Evolutionary conservation across 2,797 vertebrate genomes (phyloP).

Genomic region (Alectoris magna): DNA sequence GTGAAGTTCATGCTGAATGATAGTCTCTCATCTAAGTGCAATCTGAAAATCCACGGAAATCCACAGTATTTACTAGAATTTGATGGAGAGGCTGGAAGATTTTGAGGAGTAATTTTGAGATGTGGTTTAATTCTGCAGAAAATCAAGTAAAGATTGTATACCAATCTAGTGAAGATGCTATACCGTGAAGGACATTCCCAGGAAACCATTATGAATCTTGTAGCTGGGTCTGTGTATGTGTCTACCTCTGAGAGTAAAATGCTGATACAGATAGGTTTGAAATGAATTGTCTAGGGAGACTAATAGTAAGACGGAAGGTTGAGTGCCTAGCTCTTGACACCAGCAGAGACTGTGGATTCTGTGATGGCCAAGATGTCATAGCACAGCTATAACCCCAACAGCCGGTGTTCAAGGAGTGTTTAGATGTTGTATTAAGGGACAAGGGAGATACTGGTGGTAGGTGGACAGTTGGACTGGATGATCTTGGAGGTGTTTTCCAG

Average conservation of each 20-base stretch:
- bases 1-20: not conserved
- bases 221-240: not conserved
- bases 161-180: not conserved
- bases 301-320: not conserved
- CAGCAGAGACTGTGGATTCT: not conserved
- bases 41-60: not conserved
- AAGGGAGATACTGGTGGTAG: no score
- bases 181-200: not conserved
- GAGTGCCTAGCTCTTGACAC: not conserved
- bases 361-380: not conserved
- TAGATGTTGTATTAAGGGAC: no score
- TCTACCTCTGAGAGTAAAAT: not conserved
- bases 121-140: not conserved
- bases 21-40: not conserved
- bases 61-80: not conserved
- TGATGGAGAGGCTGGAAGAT: not conserved
- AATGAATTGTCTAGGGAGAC: not conserved
- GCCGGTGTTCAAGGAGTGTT: no score
- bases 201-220: not conserved
- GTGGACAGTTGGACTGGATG: no score
- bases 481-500: no score
- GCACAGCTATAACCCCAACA: not conserved
- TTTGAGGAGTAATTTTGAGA: not conserved
- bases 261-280: not conserved
- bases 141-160: not conserved